phyloP scores from a whole-genome alignment of 1,140 invertebrate genomes.

The Meteorus sp. region DNA sequence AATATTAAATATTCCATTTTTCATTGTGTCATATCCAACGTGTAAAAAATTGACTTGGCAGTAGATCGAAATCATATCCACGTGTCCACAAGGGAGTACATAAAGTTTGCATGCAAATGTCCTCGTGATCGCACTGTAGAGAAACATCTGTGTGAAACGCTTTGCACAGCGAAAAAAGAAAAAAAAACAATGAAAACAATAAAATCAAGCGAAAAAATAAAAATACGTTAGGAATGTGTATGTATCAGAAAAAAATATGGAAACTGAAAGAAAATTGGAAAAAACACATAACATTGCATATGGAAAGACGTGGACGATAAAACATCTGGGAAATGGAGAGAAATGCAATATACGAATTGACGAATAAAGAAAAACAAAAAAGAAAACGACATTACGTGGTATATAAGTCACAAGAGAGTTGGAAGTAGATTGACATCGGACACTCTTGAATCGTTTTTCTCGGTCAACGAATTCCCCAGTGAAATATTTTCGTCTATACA shows the following conservation, averaged over 20 bases:
- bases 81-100: neutral
- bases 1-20: neutral
- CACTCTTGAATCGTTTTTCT: conserved; percentile 11
- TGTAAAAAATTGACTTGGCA: neutral
- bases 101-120: conserved; percentile 3
- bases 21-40: too few species aligned
- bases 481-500: conserved; percentile 14
- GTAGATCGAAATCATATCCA: neutral
- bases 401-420: conserved; percentile 12
- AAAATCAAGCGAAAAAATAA: neutral
- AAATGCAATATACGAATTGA: conserved; percentile 1
- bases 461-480: conserved; percentile 24
- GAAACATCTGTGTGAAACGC: neutral
- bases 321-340: neutral
- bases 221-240: too few species aligned
- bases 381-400: neutral
- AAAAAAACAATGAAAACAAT: conserved; percentile 1
- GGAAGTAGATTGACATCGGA: conserved; percentile 7
- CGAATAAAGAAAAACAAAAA: neutral
- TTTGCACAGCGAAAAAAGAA: neutral
- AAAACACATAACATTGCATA: too few species aligned
- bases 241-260: neutral
- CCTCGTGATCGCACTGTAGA: neutral
- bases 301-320: too few species aligned
- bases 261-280: neutral